Evolutionary conservation across 2,888 invertebrate genomes (phyloP), one percentile per base, ranked within the genome.

Genomic region (Scaptomyza tumidula): DNA sequence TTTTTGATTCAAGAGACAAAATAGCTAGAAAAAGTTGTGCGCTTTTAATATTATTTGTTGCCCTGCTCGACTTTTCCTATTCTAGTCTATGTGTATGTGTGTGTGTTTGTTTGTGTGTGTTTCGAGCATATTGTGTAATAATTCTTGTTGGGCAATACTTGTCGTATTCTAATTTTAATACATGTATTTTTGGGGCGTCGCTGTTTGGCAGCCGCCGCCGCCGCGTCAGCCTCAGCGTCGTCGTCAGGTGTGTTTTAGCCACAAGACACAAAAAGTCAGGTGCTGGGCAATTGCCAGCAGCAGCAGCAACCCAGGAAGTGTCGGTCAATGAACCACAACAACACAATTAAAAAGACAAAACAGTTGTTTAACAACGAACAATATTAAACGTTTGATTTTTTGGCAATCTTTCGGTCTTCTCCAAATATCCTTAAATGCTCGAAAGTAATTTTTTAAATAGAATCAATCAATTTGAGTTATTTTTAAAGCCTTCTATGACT

Each of bases 121-220:
- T 33, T 10, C n/a, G 37, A 55, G 78, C 71, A 87, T 82, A 82
- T 82, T 82, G 82, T 82, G 82, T 83, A 83, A 83, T 83, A 87
- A 64, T 85, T 78, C 33, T 14, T 41, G 50, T 67, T 46, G 50
- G 55, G 27, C 37, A 87, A 64, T 85, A 76, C 33, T 14, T 43
- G 52, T 67, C 39, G 41, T 61, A 58, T 67, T 71, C 82, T 82
- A 87, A 85, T 75, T 69, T 78, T 87, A 64, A 54, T 39, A 39
- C 39, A 56, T 59, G 53, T 75, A 75, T 71, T 71, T 77, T 58
- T n/a, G n/a, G 39, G 60, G 59, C 33, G 19, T 75, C 56, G 39
- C 6, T 37, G 29, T 61, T 79, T 72, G 85, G 66, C 84, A 52
- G 11, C 35, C n/a, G 59, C 49, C 67, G 59, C 49, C 67, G n/a